phyloP scores from a whole-genome alignment of 2,113 vertebrate genomes.

The Capreolus pygargus region DNA sequence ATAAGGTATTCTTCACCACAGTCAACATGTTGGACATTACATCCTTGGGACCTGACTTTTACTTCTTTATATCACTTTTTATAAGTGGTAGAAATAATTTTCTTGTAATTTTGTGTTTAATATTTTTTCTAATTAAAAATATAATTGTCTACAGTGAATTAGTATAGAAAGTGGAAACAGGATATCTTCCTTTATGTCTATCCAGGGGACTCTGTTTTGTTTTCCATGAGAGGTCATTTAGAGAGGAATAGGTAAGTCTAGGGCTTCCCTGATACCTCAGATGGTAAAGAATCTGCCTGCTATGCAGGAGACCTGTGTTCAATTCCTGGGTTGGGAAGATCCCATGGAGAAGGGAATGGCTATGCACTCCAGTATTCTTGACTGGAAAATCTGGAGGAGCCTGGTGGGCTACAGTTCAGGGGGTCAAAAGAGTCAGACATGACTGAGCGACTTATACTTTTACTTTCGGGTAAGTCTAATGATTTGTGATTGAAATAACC shows the following conservation, averaged over 20 bases:
- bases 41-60: background rate
- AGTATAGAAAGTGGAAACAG: background rate
- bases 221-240: background rate
- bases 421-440: background rate
- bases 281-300: background rate
- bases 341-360: background rate
- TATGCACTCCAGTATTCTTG: background rate
- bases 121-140: background rate
- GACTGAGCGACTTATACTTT: background rate
- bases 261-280: background rate
- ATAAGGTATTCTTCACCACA: background rate
- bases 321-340: background rate
- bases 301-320: background rate
- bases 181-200: background rate
- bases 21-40: background rate
- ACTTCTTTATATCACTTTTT: background rate
- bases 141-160: background rate
- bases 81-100: background rate
- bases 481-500: background rate
- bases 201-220: background rate
- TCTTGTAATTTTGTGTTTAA: background rate
- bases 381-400: background rate
- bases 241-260: background rate
- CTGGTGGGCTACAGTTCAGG: background rate
- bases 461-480: background rate